Conservation (phyloP, 2,797 vertebrate genomes). For the Pempheris klunzingeri region DNA sequence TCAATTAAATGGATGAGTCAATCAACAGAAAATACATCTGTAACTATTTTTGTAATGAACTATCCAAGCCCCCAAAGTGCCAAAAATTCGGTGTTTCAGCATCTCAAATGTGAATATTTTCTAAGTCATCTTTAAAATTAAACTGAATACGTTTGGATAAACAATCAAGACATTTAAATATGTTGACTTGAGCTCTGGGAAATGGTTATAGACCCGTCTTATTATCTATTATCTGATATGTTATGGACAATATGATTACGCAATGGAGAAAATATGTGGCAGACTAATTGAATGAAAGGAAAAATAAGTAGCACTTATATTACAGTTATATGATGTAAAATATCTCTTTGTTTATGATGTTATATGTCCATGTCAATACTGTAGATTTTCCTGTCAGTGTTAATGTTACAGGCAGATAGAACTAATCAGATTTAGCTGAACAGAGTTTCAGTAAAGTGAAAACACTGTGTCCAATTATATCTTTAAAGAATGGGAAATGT, state of each 20-base stretch:
- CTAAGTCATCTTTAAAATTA: not conserved
- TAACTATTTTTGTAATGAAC: not conserved
- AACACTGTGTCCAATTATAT: not conserved
- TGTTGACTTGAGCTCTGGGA: not conserved
- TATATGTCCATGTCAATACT: not conserved
- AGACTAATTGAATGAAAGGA: not conserved
- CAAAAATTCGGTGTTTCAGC: too few species aligned
- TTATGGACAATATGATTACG: not conserved
- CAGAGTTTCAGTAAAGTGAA: conserved; percentile 10
- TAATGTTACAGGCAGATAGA: conserved; percentile 3
- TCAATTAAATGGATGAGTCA: not conserved
- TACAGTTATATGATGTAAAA: not conserved
- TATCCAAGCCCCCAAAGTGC: too few species aligned
- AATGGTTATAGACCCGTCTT: not conserved
- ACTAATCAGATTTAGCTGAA: conserved; percentile 16
- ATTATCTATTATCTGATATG: not conserved
- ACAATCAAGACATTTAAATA: not conserved
- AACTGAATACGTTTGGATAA: not conserved
- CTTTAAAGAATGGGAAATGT: conserved; percentile 16
- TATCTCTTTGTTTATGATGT: not conserved
- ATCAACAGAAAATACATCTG: not conserved
- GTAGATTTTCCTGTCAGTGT: conserved; percentile 9
- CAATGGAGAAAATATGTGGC: not conserved
- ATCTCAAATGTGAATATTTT: not conserved
- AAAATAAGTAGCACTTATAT: not conserved